phyloP scores from a whole-genome alignment of 2,113 vertebrate genomes.

The Phalacrocorax brasilianus region DNA sequence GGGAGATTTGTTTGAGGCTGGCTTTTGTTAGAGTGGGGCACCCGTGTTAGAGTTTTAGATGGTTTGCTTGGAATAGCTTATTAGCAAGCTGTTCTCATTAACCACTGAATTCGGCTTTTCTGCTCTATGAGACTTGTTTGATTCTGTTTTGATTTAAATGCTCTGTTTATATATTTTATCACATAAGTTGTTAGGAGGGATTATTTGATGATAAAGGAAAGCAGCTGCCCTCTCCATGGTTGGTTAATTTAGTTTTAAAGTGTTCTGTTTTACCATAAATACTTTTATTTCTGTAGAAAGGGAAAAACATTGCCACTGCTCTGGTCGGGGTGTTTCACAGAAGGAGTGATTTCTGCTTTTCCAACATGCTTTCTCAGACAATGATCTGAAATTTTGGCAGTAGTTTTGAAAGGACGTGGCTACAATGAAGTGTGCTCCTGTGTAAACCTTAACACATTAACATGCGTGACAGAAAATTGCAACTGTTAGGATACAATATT shows the following conservation, averaged over 20 bases:
- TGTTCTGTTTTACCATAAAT: not conserved
- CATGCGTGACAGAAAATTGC: rapidly evolving
- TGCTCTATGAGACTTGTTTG: not conserved
- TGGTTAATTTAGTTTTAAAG: not conserved
- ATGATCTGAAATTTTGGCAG: not conserved
- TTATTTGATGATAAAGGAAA: not conserved
- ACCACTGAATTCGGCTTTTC: not conserved
- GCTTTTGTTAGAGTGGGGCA: not conserved
- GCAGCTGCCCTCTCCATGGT: not conserved
- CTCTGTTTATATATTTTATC: not conserved
- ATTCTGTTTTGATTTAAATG: not conserved
- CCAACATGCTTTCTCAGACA: rapidly evolving
- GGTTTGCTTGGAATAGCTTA: not conserved
- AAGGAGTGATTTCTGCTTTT: not conserved
- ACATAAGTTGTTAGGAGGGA: not conserved
- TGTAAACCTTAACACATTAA: not conserved
- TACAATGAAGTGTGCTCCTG: not conserved
- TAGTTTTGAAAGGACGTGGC: not conserved
- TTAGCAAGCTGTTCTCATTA: not conserved
- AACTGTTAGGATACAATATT: too few species aligned
- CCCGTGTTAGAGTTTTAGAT: not conserved
- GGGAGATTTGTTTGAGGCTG: not conserved
- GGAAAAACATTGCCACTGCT: not conserved
- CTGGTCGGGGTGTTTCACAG: not conserved
- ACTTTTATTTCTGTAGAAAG: not conserved